Base-by-base conservation (phyloP, 1,140 invertebrate species). In the Aporrectodea caliginosa region DNA sequence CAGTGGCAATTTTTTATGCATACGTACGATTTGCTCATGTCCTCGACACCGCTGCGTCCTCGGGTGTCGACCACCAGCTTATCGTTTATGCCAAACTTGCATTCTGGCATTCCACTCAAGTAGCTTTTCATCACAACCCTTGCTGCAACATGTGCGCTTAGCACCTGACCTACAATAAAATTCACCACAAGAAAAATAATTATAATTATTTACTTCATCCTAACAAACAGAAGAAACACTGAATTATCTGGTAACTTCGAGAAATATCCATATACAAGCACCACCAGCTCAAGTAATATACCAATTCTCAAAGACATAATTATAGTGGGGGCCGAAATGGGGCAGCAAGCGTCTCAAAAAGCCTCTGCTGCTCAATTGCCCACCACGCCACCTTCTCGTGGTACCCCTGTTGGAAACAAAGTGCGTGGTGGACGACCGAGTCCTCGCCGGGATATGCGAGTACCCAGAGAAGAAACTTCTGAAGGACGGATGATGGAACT, bases 91-190 rank as follows among this genome's bases (percentile, higher is more conserved):
- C 98, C 98, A 90, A 99, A 99, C 90, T 99, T 99, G 90, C 98
- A 99, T 88, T 99, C 98, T 0, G 98, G 98, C 98, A 99, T 99
- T 33, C 98, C 98, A 69, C 96, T 98, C 34, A 99, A 89, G 87
- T 99, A 99, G 0, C 96, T 98, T 89, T 99, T 99, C 98, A 99
- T 99, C 0, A 99, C 95, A 69, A 99, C 97, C 88, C 98, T 98
- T 35, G 98, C 98, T 80, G 98, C 98, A 32, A 99, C 98, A 87
- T 99, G 98, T 75, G 98, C 97, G 43, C 96, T 98, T 34, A 99
- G 90, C 27, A 99, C 97, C 91, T 99, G 98, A 80, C 98, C 93
- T 94, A 84, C 16, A 58, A 58, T 12, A 58, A 58, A 6, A 58
- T 12, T 58, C 22, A 22, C 22, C 43, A 6, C 6, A 12, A 58